phyloP scores from a whole-genome alignment of 2,113 vertebrate species.

The Blennius ocellaris region DNA sequence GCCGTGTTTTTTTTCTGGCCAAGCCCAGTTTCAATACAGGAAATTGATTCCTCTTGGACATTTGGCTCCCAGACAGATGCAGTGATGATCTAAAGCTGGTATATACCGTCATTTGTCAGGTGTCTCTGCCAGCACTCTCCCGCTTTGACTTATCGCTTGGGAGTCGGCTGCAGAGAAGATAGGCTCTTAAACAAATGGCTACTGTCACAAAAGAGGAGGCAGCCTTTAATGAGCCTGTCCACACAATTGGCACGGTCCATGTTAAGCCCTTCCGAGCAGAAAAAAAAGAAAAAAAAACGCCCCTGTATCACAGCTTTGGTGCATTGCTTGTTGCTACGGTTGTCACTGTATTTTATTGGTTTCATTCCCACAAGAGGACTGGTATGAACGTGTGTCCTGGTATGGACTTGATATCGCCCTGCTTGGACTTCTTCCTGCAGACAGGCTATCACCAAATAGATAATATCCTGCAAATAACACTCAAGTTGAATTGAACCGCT shows the following conservation, averaged over 20 bases:
- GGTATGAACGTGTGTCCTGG: not conserved
- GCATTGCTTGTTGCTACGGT: slow-evolving; percentile 17
- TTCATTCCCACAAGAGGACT: not conserved
- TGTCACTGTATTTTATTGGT: not conserved
- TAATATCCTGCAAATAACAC: too few species aligned
- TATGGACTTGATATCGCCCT: too few species aligned
- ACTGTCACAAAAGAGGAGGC: slow-evolving; percentile 55
- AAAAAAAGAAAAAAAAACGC: not conserved
- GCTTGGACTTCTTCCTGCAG: too few species aligned
- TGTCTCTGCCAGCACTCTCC: slow-evolving; percentile 38
- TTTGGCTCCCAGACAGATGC: slow-evolving; percentile 40
- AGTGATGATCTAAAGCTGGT: slow-evolving; percentile 45
- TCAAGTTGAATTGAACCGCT: too few species aligned
- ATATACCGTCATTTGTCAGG: slow-evolving; percentile 60
- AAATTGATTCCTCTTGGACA: slow-evolving; percentile 76
- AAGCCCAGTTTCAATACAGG: slow-evolving; percentile 46
- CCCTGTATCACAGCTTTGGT: slow-evolving; percentile 13
- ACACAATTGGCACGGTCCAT: slow-evolving; percentile 41
- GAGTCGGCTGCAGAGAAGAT: slow-evolving; percentile 57
- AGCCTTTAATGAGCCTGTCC: slow-evolving; percentile 68
- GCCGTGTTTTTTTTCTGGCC: not conserved
- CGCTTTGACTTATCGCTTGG: slow-evolving; percentile 45
- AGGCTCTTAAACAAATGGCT: slow-evolving; percentile 58
- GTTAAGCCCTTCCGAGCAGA: slow-evolving; percentile 39
- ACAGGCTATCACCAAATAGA: too few species aligned